phyloP scores from a whole-genome alignment of 2,797 vertebrate species.

The Chaunax sp. region DNA sequence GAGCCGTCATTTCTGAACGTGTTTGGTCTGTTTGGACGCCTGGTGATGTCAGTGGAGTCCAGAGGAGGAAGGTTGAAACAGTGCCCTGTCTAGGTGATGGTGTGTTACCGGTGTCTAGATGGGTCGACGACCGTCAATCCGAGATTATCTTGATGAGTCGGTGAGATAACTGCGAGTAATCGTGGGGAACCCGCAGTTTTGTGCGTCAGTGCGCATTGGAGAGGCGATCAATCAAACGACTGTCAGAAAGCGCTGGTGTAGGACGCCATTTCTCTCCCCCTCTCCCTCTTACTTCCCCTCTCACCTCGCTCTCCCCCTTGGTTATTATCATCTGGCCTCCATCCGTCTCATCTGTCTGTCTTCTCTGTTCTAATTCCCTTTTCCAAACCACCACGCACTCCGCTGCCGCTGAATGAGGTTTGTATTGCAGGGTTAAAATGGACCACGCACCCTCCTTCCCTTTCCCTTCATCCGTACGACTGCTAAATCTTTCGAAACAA shows the following conservation, averaged over 20 bases:
- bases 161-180: constrained; percentile 63
- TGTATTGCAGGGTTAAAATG: constrained; percentile 3
- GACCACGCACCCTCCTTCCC: background rate
- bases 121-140: constrained; percentile 47
- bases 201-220: constrained; percentile 78
- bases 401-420: constrained; percentile 19
- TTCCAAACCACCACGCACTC: constrained; percentile 24
- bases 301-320: background rate
- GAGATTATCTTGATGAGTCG: constrained; percentile 56
- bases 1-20: constrained; percentile 38
- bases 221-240: constrained; percentile 76
- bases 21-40: constrained; percentile 26
- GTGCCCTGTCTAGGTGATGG: constrained; percentile 13
- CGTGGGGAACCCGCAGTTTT: constrained; percentile 64
- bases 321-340: constrained; percentile 6
- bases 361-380: background rate
- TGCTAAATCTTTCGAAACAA: constrained; percentile 14
- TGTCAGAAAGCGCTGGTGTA: constrained; percentile 51
- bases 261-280: constrained; percentile 49
- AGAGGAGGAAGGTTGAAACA: background rate
- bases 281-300: constrained; percentile 1
- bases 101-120: constrained; percentile 46
- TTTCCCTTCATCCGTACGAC: background rate
- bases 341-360: constrained; percentile 7
- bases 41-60: constrained; percentile 12